Evolutionary conservation across 2,113 vertebrate genomes (phyloP).

Genomic region (Lanius ludovicianus): DNA sequence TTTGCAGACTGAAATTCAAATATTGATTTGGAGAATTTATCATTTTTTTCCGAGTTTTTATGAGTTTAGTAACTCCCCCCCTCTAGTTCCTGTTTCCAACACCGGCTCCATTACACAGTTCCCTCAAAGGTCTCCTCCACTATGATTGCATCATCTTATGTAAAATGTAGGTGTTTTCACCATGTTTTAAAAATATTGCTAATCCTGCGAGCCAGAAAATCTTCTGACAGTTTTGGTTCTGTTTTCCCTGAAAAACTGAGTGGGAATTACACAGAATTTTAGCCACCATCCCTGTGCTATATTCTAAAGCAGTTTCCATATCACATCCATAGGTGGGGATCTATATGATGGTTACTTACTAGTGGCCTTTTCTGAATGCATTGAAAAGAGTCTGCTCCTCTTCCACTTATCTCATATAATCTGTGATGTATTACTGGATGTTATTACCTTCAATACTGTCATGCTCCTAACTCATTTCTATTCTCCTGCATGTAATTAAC

Average conservation of each 20-base stretch:
- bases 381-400: background rate
- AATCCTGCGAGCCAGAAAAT: background rate
- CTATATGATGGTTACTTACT: background rate
- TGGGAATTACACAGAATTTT: background rate
- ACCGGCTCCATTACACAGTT: background rate
- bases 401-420: background rate
- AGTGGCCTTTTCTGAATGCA: background rate
- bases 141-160: background rate
- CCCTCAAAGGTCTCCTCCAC: background rate
- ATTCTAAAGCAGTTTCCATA: background rate
- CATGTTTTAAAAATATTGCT: background rate
- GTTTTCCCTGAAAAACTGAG: background rate
- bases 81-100: background rate
- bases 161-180: background rate
- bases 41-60: background rate
- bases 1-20: background rate
- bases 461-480: background rate
- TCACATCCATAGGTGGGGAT: background rate
- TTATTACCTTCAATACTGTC: slow-evolving; percentile 3
- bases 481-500: slow-evolving; percentile 36
- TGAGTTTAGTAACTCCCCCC: background rate
- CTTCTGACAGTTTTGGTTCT: background rate
- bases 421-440: background rate
- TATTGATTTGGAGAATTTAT: background rate
- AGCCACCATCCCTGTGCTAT: background rate